phyloP scores from a whole-genome alignment of 2,797 vertebrate species.

The Lycodopsis pacificus region DNA sequence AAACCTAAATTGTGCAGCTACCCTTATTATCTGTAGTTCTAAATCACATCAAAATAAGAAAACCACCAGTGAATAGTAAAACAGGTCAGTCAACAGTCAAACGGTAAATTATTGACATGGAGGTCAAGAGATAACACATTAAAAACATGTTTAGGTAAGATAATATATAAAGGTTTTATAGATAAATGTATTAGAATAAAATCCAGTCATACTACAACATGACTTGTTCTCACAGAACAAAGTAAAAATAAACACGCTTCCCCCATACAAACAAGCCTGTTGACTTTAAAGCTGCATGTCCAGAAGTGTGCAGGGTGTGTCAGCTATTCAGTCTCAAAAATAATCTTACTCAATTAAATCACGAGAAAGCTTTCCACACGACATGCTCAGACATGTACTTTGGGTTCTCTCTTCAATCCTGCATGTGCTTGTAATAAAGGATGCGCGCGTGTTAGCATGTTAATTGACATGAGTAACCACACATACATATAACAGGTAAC shows the following conservation, averaged over 20 bases:
- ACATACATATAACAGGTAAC: slow-evolving; percentile 12
- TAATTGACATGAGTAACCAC: background rate
- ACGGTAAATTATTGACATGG: background rate
- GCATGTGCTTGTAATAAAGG: background rate
- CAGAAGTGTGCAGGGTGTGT: background rate
- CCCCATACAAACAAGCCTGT: background rate
- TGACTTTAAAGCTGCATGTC: background rate
- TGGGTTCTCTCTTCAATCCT: background rate
- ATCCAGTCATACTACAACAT: background rate
- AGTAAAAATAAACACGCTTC: background rate
- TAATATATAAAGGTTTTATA: background rate
- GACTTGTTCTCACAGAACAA: background rate
- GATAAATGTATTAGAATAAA: background rate
- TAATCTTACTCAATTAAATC: background rate
- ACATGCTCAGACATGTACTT: background rate
- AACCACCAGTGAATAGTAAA: background rate
- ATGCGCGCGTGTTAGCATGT: background rate
- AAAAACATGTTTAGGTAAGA: background rate
- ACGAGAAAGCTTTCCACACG: background rate
- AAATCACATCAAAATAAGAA: background rate
- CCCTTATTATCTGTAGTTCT: background rate
- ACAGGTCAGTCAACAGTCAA: background rate
- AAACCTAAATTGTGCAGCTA: background rate
- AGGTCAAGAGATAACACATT: background rate
- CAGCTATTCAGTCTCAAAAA: no score